Conservation (phyloP, 2,113 vertebrate genomes). For the Syngnathoides biaculeatus region DNA sequence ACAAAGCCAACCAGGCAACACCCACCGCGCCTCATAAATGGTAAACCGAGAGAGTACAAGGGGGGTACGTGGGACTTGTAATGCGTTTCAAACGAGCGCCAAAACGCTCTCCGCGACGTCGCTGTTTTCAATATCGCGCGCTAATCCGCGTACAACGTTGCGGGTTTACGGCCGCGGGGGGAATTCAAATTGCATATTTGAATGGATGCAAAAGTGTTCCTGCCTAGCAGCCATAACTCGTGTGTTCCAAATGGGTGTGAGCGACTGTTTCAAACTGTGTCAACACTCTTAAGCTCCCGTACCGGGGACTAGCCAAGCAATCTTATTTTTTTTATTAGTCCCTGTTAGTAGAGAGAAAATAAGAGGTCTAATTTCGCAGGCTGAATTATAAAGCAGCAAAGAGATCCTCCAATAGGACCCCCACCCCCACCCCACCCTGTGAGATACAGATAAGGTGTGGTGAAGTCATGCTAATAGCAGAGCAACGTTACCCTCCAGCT, state of each 20-base stretch:
- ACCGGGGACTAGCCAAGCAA: conserved; percentile 24
- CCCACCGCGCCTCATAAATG: conserved; percentile 29
- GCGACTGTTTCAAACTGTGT: conserved; percentile 47
- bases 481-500: conserved; percentile 39
- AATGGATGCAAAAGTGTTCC: conserved; percentile 11
- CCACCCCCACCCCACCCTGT: neutral
- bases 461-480: conserved; percentile 43
- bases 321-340: conserved; percentile 1
- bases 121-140: neutral
- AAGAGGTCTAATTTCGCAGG: neutral
- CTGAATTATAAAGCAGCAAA: neutral
- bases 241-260: conserved; percentile 41
- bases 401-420: neutral
- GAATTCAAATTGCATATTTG: conserved; percentile 2
- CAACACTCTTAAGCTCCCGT: conserved; percentile 25
- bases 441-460: conserved; percentile 24
- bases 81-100: neutral
- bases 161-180: conserved; percentile 5
- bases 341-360: neutral
- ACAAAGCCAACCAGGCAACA: conserved; percentile 35
- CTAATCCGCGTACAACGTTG: neutral
- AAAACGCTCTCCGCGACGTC: neutral
- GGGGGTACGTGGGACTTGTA: neutral
- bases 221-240: conserved; percentile 25
- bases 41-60: conserved; percentile 11